phyloP scores from a whole-genome alignment of 2,888 invertebrate species.

The Meiosimyza platycephala region DNA sequence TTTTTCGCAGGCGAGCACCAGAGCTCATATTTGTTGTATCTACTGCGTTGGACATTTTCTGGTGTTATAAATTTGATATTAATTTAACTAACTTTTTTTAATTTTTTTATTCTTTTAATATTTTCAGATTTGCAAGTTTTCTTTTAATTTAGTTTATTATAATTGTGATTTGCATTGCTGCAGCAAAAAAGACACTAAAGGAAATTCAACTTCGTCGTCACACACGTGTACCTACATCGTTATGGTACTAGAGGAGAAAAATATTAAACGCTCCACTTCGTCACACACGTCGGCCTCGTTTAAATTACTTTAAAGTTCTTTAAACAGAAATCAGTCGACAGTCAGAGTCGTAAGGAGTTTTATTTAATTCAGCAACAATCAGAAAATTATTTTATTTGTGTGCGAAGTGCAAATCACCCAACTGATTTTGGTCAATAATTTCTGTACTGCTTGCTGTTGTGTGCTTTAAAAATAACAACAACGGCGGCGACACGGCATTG shows the following conservation, averaged over 20 bases:
- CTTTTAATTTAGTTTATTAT: not conserved
- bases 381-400: conserved; percentile 16
- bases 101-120: not conserved
- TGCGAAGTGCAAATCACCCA: conserved; percentile 21
- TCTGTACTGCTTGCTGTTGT: no score
- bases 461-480: no score
- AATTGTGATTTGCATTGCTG: conserved; percentile 1
- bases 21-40: conserved; percentile 54
- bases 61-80: not conserved
- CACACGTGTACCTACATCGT: not conserved
- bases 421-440: conserved; percentile 24
- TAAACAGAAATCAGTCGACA: not conserved
- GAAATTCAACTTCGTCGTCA: not conserved
- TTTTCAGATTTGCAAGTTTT: not conserved
- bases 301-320: not conserved
- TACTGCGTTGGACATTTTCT: conserved; percentile 56
- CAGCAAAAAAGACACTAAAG: not conserved
- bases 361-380: not conserved
- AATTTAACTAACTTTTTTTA: not conserved
- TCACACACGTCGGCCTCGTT: conserved; percentile 15
- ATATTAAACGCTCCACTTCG: not conserved
- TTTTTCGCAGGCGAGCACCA: conserved; percentile 67
- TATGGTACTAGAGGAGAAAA: not conserved
- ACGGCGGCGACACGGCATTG: no score
- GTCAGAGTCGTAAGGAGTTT: conserved; percentile 3